phyloP scores from a whole-genome alignment of 2,888 invertebrate genomes.

The Psylliodes chrysocephalus region DNA sequence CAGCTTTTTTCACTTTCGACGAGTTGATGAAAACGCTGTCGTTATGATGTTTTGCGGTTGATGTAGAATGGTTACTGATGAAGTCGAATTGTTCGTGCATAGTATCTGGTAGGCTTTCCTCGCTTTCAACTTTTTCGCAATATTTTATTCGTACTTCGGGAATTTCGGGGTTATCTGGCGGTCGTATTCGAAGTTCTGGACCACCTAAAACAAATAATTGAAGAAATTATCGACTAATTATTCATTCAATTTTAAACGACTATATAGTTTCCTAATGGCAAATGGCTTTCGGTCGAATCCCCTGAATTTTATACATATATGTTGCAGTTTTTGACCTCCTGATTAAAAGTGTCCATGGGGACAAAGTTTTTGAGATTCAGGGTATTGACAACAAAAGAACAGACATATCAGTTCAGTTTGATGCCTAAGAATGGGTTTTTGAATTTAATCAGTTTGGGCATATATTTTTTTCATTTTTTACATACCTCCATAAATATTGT shows the following conservation, averaged over 20 bases:
- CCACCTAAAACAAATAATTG: slow-evolving; percentile 17
- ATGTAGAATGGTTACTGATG: background rate
- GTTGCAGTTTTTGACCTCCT: no score
- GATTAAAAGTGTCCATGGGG: no score
- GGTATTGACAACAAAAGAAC: no score
- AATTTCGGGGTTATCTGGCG: background rate
- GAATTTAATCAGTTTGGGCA: no score
- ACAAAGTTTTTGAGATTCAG: no score
- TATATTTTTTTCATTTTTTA: background rate
- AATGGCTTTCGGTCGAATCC: no score
- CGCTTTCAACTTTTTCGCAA: slow-evolving; percentile 27
- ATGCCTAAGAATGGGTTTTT: no score
- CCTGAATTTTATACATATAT: no score
- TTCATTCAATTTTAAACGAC: no score
- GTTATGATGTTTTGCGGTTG: slow-evolving; percentile 8
- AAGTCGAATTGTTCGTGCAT: background rate
- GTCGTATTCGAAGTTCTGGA: slow-evolving; percentile 27
- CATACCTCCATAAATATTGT: slow-evolving; percentile 82
- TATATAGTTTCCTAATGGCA: no score
- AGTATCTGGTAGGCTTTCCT: slow-evolving; percentile 32
- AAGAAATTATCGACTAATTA: no score
- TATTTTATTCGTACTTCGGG: background rate
- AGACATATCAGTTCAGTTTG: no score
- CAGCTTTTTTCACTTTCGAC: slow-evolving; percentile 25
- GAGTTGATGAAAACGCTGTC: slow-evolving; percentile 4